Conservation (phyloP, 30 jellyfish, hydroid and myxozoan genomes). For the Cassiopea xamachana region DNA sequence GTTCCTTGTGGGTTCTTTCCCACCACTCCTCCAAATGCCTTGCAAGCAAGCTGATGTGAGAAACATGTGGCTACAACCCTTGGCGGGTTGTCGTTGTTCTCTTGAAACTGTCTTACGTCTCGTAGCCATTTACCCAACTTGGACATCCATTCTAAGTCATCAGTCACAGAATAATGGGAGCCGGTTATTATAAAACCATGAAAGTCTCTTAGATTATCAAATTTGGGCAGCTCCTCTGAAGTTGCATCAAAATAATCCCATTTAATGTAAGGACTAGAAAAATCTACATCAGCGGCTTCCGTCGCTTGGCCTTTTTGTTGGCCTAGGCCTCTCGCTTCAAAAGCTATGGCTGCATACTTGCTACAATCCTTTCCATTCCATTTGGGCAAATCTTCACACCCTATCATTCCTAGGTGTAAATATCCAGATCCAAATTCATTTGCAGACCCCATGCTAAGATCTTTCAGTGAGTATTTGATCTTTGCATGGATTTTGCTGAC, state of each 20-base stretch:
- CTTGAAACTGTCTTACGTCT: slow-evolving; percentile 22
- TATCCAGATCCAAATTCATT: neutral
- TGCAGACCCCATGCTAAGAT: neutral
- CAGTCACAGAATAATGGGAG: slow-evolving; percentile 91
- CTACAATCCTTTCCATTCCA: slow-evolving; percentile 86
- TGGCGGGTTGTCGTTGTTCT: slow-evolving; percentile 47
- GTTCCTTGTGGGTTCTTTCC: slow-evolving; percentile 60
- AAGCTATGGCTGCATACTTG: slow-evolving; percentile 2
- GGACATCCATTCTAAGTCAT: slow-evolving; percentile 70
- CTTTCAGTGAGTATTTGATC: neutral
- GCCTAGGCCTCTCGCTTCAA: slow-evolving; percentile 43
- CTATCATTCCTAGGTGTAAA: slow-evolving; percentile 62
- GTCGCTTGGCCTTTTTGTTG: neutral
- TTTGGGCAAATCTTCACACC: slow-evolving; percentile 77
- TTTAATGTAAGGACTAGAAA: slow-evolving; percentile 22
- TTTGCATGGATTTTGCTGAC: too few relatives aligned
- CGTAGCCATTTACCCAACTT: slow-evolving; percentile 75
- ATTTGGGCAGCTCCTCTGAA: slow-evolving; percentile 67
- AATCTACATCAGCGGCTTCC: neutral
- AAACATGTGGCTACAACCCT: slow-evolving; percentile 88
- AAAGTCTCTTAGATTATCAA: slow-evolving; percentile 36
- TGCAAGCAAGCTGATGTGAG: slow-evolving; percentile 91
- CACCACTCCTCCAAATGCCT: slow-evolving; percentile 92
- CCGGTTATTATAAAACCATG: slow-evolving; percentile 90
- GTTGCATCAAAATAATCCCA: slow-evolving; percentile 56